A percentile compares a stretch with the other conserved stretches of the same genome.
Evolutionary conservation across 1,140 invertebrate genomes (phyloP).

Genomic region (Elymnias hypermnestra): DNA sequence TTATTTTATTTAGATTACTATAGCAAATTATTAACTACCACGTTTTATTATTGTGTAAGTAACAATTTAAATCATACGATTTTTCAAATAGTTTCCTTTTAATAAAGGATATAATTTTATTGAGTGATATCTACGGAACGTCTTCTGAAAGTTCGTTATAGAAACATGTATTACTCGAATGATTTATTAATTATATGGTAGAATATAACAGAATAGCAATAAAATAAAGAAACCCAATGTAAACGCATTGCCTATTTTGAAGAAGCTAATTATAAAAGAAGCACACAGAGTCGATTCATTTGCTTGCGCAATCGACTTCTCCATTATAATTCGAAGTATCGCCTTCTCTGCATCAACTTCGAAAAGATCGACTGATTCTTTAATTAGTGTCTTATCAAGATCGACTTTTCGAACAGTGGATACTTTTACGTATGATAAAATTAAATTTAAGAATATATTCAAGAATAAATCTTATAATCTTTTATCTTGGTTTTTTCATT

Average conservation of each 20-base stretch:
- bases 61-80: too few species aligned
- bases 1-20: too few species aligned
- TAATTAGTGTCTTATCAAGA: conserved; percentile 26
- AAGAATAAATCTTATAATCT: conserved; percentile 14
- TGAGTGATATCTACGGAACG: too few species aligned
- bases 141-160: too few species aligned
- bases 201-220: conserved; percentile 28
- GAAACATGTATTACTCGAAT: too few species aligned
- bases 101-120: too few species aligned
- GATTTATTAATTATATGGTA: too few species aligned
- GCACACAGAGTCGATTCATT: conserved; percentile 26
- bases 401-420: conserved; percentile 13
- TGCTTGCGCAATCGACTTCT: conserved; percentile 23
- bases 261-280: conserved; percentile 26
- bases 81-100: too few species aligned
- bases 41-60: too few species aligned
- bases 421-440: conserved; percentile 23
- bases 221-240: conserved; percentile 18
- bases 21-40: too few species aligned
- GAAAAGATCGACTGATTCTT: conserved; percentile 20
- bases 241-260: conserved; percentile 25
- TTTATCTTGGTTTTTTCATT: conserved; percentile 17
- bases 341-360: conserved; percentile 13
- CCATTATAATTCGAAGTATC: conserved; percentile 24
- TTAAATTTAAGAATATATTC: conserved; percentile 16